Conservation (phyloP, 1,140 invertebrate genomes). For the Arctopsyche grandis region DNA sequence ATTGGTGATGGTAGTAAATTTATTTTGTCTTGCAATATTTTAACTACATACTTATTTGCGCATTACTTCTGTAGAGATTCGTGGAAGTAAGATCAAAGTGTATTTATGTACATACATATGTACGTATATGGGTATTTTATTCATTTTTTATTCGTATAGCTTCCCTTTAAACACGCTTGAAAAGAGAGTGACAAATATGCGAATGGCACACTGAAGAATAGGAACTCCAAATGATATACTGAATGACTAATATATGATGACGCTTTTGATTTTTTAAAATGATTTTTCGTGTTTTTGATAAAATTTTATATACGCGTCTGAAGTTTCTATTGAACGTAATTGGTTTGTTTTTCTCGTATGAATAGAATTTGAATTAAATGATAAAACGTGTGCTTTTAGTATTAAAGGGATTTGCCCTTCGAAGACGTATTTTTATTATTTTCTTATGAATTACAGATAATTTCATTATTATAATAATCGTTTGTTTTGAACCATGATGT, state of each 20-base stretch:
- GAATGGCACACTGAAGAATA: slow-evolving; percentile 37
- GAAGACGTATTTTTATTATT: too few species aligned
- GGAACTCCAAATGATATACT: slow-evolving; percentile 31
- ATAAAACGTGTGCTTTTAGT: too few species aligned
- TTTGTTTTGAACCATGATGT: neutral
- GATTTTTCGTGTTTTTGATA: too few species aligned
- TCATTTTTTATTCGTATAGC: slow-evolving; percentile 27
- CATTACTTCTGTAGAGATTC: neutral
- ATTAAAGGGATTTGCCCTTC: too few species aligned
- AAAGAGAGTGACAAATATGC: slow-evolving; percentile 40
- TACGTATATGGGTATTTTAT: neutral
- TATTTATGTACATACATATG: neutral
- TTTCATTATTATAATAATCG: too few species aligned
- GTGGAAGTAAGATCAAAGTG: neutral
- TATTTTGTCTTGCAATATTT: neutral
- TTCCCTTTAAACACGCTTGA: slow-evolving; percentile 39
- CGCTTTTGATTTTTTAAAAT: too few species aligned
- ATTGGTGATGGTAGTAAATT: neutral
- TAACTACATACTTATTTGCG: neutral
- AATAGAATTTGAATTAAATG: too few species aligned
- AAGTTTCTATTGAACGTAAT: too few species aligned
- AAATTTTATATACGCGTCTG: too few species aligned
- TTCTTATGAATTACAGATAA: too few species aligned
- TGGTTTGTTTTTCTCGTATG: too few species aligned
- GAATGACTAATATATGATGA: neutral